Percentiles rank a stretch among this genome's conserved stretches.
Evolutionary conservation across 1,140 invertebrate genomes (phyloP).

Genomic region (Lineus longissimus): DNA sequence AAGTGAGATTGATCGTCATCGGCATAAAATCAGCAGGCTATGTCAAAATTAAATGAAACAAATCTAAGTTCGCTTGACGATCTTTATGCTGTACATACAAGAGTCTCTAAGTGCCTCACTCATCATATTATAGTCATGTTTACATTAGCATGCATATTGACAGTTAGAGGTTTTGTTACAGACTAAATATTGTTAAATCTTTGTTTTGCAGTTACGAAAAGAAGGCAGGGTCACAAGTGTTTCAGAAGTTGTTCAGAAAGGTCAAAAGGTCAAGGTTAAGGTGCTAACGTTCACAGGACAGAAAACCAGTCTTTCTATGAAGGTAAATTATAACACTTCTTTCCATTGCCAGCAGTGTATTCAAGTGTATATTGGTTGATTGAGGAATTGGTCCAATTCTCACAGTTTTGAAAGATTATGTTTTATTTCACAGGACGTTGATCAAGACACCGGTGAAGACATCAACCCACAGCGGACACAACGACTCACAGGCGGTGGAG

Average conservation of each 20-base stretch:
- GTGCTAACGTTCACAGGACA: slow-evolving; percentile 71
- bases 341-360: background rate
- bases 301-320: slow-evolving; percentile 96
- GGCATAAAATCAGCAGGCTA: too few species aligned
- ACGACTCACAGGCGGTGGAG: slow-evolving; percentile 31
- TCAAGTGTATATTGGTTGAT: background rate
- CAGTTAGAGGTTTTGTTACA: too few species aligned
- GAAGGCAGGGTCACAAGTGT: slow-evolving; percentile 94
- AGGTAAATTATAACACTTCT: slow-evolving; percentile 54
- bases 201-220: slow-evolving; percentile 61
- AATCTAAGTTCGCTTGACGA: background rate
- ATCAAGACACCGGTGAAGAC: slow-evolving; percentile 91
- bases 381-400: too few species aligned
- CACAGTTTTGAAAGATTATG: too few species aligned
- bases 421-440: slow-evolving; percentile 70
- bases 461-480: slow-evolving; percentile 69
- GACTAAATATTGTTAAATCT: too few species aligned
- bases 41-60: too few species aligned
- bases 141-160: too few species aligned
- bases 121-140: background rate
- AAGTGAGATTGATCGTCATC: too few species aligned
- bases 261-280: slow-evolving; percentile 79
- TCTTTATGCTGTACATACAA: background rate
- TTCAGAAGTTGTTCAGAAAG: slow-evolving; percentile 85
- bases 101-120: background rate